Percentiles rank a stretch among this genome's conserved stretches.
Evolutionary conservation across 2,888 invertebrate genomes (phyloP).

Genomic region (Yponomeuta malinellus): DNA sequence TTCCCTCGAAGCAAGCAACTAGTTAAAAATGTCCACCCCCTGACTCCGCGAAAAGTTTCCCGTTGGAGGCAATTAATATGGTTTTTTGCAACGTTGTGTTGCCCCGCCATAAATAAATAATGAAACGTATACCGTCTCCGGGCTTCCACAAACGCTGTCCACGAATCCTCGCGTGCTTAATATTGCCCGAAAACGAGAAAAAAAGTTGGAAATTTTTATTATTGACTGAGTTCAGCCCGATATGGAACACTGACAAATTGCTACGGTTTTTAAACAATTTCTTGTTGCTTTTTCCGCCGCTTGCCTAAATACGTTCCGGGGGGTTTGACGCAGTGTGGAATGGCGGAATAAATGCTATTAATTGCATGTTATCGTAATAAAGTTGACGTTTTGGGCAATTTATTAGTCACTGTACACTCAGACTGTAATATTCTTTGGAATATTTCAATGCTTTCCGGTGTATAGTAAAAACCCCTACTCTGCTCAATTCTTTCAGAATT

Average conservation of each 20-base stretch:
- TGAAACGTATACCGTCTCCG: slow-evolving; percentile 52
- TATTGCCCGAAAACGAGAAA: slow-evolving; percentile 62
- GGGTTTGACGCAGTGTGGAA: slow-evolving; percentile 34
- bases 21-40: slow-evolving; percentile 2
- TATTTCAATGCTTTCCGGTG: not conserved
- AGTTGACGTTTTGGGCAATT: slow-evolving; percentile 25
- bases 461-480: no score
- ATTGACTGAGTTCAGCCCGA: slow-evolving; percentile 62
- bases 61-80: slow-evolving; percentile 47
- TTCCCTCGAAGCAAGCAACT: not conserved
- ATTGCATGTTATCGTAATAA: slow-evolving; percentile 37
- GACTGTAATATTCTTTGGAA: not conserved
- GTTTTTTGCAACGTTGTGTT: slow-evolving; percentile 49
- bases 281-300: slow-evolving; percentile 33
- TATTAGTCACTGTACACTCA: not conserved
- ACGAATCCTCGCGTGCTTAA: slow-evolving; percentile 65
- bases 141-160: slow-evolving; percentile 35
- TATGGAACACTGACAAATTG: slow-evolving; percentile 68
- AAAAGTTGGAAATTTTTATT: slow-evolving; percentile 56
- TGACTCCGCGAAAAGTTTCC: slow-evolving; percentile 32
- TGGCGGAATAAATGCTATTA: slow-evolving; percentile 38
- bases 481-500: no score
- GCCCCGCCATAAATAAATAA: slow-evolving; percentile 55
- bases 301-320: slow-evolving; percentile 31
- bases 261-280: slow-evolving; percentile 54